A percentile compares a stretch with the other conserved stretches of the same genome.
These are phyloP conservation scores for Siniperca scherzeri DNA, from an alignment of 2,797 vertebrate genomes.

Conservation along the genomic window DNA sequence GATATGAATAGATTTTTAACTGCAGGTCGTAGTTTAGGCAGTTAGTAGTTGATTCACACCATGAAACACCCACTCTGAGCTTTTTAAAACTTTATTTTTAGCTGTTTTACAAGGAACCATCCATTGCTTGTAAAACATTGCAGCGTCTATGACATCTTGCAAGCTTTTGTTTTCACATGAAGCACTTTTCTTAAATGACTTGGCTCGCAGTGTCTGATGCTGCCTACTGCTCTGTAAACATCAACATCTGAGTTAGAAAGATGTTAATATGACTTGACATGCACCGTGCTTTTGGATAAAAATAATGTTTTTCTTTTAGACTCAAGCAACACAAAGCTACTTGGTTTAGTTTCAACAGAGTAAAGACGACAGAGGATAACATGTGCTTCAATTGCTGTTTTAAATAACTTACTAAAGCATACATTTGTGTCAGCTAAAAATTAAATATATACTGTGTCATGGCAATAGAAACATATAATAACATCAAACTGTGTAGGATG, in stretches of 20 bases:
- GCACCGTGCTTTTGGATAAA: slow-evolving; percentile 30
- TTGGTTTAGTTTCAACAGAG: slow-evolving; percentile 11
- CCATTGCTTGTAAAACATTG: background rate
- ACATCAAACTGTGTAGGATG: background rate
- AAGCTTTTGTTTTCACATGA: slow-evolving; percentile 26
- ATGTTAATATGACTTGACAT: slow-evolving; percentile 25
- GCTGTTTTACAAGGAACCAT: background rate
- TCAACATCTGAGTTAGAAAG: slow-evolving; percentile 13
- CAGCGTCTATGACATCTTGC: slow-evolving; percentile 5
- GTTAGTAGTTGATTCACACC: background rate
- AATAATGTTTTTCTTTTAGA: slow-evolving; percentile 23
- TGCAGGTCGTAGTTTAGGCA: background rate
- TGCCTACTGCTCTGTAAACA: slow-evolving; percentile 21
- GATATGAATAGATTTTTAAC: background rate
- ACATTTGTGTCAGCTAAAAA: background rate
- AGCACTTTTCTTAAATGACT: slow-evolving; percentile 27
- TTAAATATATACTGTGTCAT: background rate
- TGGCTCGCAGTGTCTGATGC: background rate
- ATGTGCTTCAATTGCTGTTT: background rate
- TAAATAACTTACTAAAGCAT: background rate
- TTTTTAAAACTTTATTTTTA: slow-evolving; percentile 10
- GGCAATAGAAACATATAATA: background rate
- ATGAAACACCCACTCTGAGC: slow-evolving; percentile 1
- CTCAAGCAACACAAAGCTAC: background rate
- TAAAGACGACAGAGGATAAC: slow-evolving; percentile 4